Evolutionary conservation across 2,888 invertebrate genomes (phyloP), one percentile per base, ranked within the genome.

Genomic region (Heteromurus nitidus): DNA sequence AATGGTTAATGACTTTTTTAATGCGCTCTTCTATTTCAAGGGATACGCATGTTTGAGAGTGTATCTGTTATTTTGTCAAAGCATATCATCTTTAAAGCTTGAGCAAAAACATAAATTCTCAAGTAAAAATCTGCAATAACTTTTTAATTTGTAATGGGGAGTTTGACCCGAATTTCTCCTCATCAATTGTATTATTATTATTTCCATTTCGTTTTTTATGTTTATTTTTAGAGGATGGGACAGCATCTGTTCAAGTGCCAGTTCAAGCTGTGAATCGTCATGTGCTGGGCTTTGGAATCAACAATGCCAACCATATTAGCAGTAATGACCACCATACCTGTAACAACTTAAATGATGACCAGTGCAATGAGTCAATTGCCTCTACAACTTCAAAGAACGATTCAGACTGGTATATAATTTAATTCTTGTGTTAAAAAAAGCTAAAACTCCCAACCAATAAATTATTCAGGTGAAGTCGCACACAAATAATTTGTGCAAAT

Each of bases 211-310:
- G n/a, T 3, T 62, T 72, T 69, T 69, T 47, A 80, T 75, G 44
- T 65, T 28, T 30, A 5, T 64, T 68, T 26, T 16, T 72, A 80
- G 79, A 80, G 31, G 72, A 80, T 30, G 84, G 84, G 58, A 80
- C 80, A 31, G 84, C 82, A 55, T 80, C 82, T 36, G 84, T 83
- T 36, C 83, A 83, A 53, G 84, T 85, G 18, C 86, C 86, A 22
- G 86, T 86, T 11, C 85, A 86, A 67, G 86, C 86, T 36, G 84
- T 86, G 50, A 86, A 86, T 76, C 85, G 84, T 36, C 82, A 86
- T 82, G 84, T 85, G 13, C 53, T 76, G 44, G 84, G 84, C n/a
- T 84, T 24, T 26, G 84, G 77, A 62, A 55, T 80, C 67, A 82
- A 58, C 30, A 72, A 26, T 65, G 42, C 44, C 60, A 44, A 65